A percentile compares a stretch with the other conserved stretches of the same genome.
These are phyloP conservation scores for Phalacrocorax aristotelis DNA, from an alignment of 2,113 vertebrate genomes.

Conservation along the genomic window DNA sequence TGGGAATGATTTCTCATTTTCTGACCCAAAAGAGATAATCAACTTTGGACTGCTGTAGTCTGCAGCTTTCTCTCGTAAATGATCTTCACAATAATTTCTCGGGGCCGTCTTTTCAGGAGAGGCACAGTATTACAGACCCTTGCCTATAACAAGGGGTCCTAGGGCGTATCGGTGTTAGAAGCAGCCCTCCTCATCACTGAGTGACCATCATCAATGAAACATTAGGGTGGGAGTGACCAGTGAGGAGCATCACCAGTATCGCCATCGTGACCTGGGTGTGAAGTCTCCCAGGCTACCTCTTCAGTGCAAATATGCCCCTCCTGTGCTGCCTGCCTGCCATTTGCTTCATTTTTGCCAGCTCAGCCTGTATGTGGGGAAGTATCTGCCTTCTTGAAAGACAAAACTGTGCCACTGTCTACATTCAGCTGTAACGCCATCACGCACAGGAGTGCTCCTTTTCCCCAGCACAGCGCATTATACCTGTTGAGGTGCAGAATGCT, in stretches of 20 bases:
- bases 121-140: neutral
- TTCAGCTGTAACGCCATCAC: neutral
- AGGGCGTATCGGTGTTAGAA: neutral
- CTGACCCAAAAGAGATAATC: neutral
- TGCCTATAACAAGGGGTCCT: neutral
- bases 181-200: no score
- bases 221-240: neutral
- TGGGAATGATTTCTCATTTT: neutral
- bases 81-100: neutral
- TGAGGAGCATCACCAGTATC: neutral
- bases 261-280: neutral
- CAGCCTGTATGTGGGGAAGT: neutral
- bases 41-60: neutral
- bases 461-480: neutral
- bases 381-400: neutral
- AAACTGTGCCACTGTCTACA: neutral
- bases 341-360: neutral
- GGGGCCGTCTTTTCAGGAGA: neutral
- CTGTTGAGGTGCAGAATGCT: neutral
- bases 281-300: neutral
- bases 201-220: neutral
- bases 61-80: neutral
- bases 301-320: neutral
- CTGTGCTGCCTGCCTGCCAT: neutral
- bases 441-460: neutral